Evolutionary conservation across 2,888 invertebrate species (phyloP).

Genomic region (Drosophila mimetica): DNA sequence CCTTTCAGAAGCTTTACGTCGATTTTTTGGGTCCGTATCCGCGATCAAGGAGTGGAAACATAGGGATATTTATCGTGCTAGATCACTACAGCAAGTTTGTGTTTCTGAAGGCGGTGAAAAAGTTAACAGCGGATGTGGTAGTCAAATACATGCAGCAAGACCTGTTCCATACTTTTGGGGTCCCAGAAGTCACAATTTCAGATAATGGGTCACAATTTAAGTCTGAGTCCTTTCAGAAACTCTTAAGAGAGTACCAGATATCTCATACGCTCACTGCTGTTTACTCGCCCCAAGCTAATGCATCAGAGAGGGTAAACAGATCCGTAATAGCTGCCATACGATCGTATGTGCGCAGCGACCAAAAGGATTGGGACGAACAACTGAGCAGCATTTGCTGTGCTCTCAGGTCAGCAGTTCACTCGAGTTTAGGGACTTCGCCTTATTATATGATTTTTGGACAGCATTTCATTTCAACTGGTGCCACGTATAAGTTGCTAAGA

Average conservation of each 20-base stretch:
- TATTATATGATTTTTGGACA: slow-evolving; percentile 1
- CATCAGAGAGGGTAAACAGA: background rate
- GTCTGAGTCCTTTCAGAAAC: too few relatives aligned
- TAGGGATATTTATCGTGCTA: background rate
- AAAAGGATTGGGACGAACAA: slow-evolving; percentile 1
- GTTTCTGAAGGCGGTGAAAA: background rate
- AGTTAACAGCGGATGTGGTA: too few relatives aligned
- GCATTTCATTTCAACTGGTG: background rate
- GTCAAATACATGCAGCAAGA: too few relatives aligned
- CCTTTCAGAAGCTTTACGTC: too few relatives aligned
- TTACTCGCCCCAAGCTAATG: slow-evolving; percentile 2
- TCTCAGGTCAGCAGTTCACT: slow-evolving; percentile 1
- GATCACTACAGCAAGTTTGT: background rate
- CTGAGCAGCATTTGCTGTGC: background rate
- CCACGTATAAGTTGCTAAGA: too few relatives aligned
- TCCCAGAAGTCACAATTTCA: too few relatives aligned
- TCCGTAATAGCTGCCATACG: slow-evolving; percentile 3
- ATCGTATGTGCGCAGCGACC: background rate
- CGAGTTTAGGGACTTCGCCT: background rate
- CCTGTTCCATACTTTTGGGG: too few relatives aligned
- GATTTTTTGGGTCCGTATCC: too few relatives aligned
- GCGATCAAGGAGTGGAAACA: too few relatives aligned
- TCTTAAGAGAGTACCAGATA: background rate
- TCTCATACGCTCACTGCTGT: background rate
- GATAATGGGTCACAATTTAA: too few relatives aligned